phyloP scores from a whole-genome alignment of 23 tunicate genomes.

The Phallusia fumigata region DNA sequence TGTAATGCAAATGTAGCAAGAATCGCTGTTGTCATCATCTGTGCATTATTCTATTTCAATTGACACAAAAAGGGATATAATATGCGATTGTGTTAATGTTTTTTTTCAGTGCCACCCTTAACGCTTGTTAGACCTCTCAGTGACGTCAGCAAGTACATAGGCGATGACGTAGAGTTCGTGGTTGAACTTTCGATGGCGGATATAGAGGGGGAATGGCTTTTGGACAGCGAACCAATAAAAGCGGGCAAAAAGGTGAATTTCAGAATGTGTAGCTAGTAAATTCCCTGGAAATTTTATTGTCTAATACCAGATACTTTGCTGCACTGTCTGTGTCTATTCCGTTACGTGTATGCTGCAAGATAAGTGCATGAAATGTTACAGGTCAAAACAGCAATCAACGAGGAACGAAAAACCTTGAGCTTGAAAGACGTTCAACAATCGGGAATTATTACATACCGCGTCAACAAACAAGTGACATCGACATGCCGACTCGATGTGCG shows the following conservation, averaged over 20 bases:
- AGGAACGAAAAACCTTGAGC: constrained; percentile 15
- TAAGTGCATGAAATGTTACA: not conserved
- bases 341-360: too few species aligned
- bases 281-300: too few species aligned
- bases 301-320: too few species aligned
- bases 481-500: constrained; percentile 42
- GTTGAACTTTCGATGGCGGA: constrained; percentile 32
- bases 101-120: constrained; percentile 38
- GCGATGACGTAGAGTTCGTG: constrained; percentile 44
- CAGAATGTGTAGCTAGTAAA: too few species aligned
- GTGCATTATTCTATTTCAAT: not conserved
- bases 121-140: constrained; percentile 14
- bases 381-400: constrained; percentile 20
- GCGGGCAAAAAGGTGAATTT: constrained; percentile 19
- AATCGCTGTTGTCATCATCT: too few species aligned
- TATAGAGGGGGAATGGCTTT: constrained; percentile 59
- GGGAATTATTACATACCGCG: constrained; percentile 29
- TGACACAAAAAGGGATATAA: not conserved
- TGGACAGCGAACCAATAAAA: constrained; percentile 34
- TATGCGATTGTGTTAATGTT: not conserved
- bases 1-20: too few species aligned
- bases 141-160: constrained; percentile 31
- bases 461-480: constrained; percentile 31
- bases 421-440: constrained; percentile 27
- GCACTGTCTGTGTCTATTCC: too few species aligned